Conservation (phyloP, 2,113 vertebrate species). For the Phrynocephalus versicolor region DNA sequence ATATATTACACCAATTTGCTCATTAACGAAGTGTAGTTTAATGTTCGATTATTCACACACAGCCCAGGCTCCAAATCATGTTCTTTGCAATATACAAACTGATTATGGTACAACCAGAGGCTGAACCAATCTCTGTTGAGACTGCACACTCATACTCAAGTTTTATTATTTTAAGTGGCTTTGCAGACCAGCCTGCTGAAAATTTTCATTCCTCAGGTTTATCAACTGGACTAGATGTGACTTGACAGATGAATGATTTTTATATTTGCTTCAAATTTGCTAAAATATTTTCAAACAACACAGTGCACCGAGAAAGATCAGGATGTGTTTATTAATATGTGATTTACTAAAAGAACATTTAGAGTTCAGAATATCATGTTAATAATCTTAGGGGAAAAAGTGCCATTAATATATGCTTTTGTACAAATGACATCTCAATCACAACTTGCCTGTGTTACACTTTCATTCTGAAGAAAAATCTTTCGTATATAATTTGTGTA, state of each 20-base stretch:
- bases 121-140: neutral
- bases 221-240: slow-evolving; percentile 52
- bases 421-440: neutral
- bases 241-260: slow-evolving; percentile 62
- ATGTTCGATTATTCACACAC: neutral
- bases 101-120: neutral
- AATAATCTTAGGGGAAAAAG: neutral
- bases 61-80: too few relatives aligned
- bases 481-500: neutral
- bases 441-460: neutral
- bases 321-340: neutral
- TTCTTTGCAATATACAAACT: neutral
- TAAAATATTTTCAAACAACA: slow-evolving; percentile 65
- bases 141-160: neutral
- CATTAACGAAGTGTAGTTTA: neutral
- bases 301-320: slow-evolving; percentile 7
- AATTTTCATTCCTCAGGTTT: slow-evolving; percentile 39
- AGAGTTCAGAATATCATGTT: neutral
- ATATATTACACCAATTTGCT: neutral
- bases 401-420: neutral
- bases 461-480: neutral
- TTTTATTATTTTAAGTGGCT: slow-evolving; percentile 1
- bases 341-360: neutral
- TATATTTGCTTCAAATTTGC: slow-evolving; percentile 59
- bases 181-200: neutral